phyloP scores from a whole-genome alignment of 2,888 invertebrate genomes.

The Bombylius discolor region DNA sequence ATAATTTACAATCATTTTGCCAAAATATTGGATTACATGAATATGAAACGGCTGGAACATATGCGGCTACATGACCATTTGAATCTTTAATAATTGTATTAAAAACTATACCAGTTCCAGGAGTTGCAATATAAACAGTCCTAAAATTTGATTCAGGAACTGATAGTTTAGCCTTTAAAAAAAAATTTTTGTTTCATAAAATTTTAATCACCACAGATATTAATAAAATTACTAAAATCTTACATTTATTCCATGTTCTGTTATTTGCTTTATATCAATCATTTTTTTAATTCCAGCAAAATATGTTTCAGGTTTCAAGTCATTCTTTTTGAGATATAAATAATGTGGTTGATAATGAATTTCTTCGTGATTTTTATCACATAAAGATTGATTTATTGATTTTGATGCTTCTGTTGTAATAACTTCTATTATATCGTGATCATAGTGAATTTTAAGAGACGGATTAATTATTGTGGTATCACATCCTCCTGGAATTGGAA shows the following conservation, averaged over 20 bases:
- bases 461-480: not conserved
- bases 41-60: constrained; percentile 5
- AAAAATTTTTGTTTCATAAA: too few species aligned
- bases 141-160: constrained; percentile 1
- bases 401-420: not conserved
- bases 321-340: not conserved
- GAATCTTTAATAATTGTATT: constrained; percentile 4
- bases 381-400: not conserved
- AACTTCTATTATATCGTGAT: not conserved
- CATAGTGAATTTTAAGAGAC: not conserved
- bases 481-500: constrained; percentile 8
- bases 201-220: too few species aligned
- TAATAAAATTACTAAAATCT: too few species aligned
- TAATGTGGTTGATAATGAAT: constrained; percentile 3
- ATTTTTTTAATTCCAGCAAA: constrained; percentile 4
- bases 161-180: not conserved
- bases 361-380: not conserved
- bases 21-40: constrained; percentile 2
- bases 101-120: constrained; percentile 7
- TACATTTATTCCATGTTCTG: not conserved
- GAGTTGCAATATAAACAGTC: not conserved
- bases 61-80: not conserved
- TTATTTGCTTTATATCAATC: not conserved
- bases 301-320: constrained; percentile 3
- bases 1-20: constrained; percentile 3